Conservation (phyloP, 2,888 invertebrate genomes). For the Hedychridium roseum region DNA sequence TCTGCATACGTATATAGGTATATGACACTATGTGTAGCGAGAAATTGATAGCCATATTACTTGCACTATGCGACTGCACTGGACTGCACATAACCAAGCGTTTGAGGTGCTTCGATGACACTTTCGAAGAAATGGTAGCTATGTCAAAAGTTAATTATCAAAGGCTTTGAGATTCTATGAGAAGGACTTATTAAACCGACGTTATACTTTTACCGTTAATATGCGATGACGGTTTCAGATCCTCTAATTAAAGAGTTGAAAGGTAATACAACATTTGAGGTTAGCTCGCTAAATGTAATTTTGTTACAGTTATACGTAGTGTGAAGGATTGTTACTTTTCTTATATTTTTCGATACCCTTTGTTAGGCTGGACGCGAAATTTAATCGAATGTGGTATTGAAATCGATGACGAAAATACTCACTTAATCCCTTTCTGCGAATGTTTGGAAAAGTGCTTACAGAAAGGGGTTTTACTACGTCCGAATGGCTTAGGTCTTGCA, state of each 20-base stretch:
- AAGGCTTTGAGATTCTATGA: no score
- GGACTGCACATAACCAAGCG: no score
- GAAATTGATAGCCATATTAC: no score
- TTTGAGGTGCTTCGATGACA: no score
- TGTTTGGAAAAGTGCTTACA: slow-evolving; percentile 69
- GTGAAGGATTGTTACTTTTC: neutral
- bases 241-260: slow-evolving; percentile 70
- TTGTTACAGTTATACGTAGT: neutral
- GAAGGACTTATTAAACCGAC: no score
- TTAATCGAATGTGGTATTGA: slow-evolving; percentile 58
- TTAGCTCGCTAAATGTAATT: neutral
- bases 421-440: slow-evolving; percentile 66
- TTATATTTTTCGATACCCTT: slow-evolving; percentile 2
- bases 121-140: no score
- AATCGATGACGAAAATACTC: slow-evolving; percentile 65
- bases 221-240: slow-evolving; percentile 69
- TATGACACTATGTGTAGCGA: no score
- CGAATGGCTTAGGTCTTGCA: slow-evolving; percentile 61
- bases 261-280: slow-evolving; percentile 57
- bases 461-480: slow-evolving; percentile 65
- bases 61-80: no score
- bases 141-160: no score
- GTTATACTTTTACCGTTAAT: slow-evolving; percentile 32
- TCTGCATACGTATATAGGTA: no score
- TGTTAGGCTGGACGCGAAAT: slow-evolving; percentile 61